phyloP scores from a whole-genome alignment of 2,888 invertebrate species.

The Stenichneumon culpator region DNA sequence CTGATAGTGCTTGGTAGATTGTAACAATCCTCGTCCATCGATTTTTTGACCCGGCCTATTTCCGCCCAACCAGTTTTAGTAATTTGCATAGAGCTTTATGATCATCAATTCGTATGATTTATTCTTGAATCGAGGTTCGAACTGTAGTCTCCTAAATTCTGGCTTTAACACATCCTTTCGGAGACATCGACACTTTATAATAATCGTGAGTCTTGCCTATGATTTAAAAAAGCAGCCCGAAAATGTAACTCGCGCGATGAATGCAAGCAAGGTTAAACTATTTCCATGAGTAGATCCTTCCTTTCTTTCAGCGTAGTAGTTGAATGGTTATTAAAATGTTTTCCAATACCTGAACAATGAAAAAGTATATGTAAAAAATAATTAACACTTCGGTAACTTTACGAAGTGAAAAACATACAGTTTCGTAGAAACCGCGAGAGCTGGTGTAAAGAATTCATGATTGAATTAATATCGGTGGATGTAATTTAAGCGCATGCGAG shows the following conservation, averaged over 20 bases:
- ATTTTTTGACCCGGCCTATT: background rate
- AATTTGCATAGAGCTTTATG: background rate
- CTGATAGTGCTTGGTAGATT: constrained; percentile 6
- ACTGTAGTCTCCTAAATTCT: background rate
- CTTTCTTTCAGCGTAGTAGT: background rate
- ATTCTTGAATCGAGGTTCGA: background rate
- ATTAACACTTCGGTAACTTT: background rate
- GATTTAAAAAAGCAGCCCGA: background rate
- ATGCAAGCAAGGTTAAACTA: background rate
- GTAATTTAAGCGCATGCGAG: constrained; percentile 19
- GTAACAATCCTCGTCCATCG: no score
- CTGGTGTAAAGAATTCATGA: background rate
- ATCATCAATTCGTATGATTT: background rate
- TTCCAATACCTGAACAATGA: background rate
- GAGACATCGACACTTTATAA: background rate
- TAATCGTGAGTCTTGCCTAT: background rate
- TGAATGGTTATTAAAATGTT: background rate
- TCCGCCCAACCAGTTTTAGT: background rate
- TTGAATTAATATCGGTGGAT: background rate
- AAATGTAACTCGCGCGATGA: background rate
- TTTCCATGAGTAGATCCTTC: background rate
- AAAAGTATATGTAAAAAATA: background rate
- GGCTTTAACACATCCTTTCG: background rate
- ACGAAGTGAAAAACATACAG: background rate
- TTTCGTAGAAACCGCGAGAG: background rate